A percentile compares a stretch with the other conserved stretches of the same genome.
phyloP scores from a whole-genome alignment of 2,113 vertebrate species.

The Eira barbara region DNA sequence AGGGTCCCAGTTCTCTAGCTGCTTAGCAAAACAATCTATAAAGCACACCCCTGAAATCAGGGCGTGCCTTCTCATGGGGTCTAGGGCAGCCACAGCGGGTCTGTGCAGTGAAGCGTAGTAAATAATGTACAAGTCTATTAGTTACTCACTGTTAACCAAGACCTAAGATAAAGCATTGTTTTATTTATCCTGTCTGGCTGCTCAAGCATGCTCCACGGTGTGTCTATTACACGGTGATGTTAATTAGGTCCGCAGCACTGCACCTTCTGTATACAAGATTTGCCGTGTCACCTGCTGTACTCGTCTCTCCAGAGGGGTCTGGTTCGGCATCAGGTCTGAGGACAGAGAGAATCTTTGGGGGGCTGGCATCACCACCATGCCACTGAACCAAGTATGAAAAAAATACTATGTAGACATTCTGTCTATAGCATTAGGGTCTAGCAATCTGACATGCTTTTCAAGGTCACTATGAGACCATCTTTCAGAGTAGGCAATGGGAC shows the following conservation, averaged over 20 bases:
- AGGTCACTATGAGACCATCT: background rate
- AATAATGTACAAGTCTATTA: background rate
- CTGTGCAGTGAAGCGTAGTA: background rate
- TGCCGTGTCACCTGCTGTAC: background rate
- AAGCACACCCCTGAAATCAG: background rate
- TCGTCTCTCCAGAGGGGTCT: slow-evolving; percentile 42
- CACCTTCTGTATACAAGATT: background rate
- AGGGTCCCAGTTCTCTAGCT: background rate
- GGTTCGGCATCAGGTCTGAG: slow-evolving; percentile 44
- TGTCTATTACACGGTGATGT: background rate
- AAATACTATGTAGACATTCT: background rate
- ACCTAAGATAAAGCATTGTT: slow-evolving; percentile 31
- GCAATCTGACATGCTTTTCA: background rate
- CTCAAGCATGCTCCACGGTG: background rate
- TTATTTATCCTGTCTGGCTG: slow-evolving; percentile 56
- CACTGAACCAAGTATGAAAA: background rate
- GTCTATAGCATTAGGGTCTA: background rate
- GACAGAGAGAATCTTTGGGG: slow-evolving; percentile 57
- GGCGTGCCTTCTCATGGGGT: background rate
- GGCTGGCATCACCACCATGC: background rate
- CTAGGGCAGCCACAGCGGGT: background rate
- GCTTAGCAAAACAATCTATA: background rate
- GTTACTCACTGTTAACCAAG: slow-evolving; percentile 27
- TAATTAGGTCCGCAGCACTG: slow-evolving; percentile 34
- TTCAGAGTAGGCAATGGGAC: background rate